Evolutionary conservation across 2,113 vertebrate genomes (phyloP).

Genomic region (Syngnathus floridae): DNA sequence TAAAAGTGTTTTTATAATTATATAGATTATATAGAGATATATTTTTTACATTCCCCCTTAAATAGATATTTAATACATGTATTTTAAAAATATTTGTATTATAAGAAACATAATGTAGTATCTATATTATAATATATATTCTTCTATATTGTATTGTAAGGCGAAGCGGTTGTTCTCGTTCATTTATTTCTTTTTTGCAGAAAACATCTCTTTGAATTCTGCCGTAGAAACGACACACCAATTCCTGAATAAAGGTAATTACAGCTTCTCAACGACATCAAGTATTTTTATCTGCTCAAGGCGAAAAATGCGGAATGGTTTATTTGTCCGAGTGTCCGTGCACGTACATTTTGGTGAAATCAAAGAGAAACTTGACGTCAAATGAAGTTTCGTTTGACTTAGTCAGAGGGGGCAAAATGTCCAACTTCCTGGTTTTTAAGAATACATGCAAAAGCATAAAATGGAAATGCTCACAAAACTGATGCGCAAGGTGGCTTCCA

Average conservation of each 20-base stretch:
- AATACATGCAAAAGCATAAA: background rate
- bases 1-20: background rate
- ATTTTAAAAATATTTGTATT: background rate
- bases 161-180: background rate
- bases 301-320: background rate
- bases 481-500: slow-evolving; percentile 9
- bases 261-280: background rate
- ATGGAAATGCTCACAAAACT: background rate
- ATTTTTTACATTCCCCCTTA: background rate
- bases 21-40: background rate
- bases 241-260: too few relatives aligned
- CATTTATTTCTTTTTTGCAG: too few relatives aligned
- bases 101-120: background rate
- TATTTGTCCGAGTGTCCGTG: background rate
- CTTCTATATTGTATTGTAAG: background rate
- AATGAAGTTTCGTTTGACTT: background rate
- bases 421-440: background rate
- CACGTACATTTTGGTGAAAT: background rate
- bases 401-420: background rate
- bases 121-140: background rate
- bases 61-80: background rate
- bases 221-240: too few relatives aligned
- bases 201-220: too few relatives aligned
- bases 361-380: background rate
- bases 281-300: background rate